Base-by-base conservation (phyloP, 2,797 vertebrate species). In the Synanceia verrucosa region DNA sequence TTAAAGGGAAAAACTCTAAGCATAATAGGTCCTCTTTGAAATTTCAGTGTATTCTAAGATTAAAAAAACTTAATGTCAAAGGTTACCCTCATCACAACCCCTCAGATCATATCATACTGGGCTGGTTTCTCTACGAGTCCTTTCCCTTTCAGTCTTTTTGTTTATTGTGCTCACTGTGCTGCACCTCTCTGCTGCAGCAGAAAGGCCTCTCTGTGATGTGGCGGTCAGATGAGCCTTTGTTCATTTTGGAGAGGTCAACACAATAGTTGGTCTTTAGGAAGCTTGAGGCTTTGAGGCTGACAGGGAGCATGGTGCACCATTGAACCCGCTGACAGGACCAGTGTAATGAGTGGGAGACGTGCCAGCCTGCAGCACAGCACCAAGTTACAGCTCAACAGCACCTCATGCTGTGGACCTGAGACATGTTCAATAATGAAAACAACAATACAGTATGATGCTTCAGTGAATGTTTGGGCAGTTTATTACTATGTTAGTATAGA, bases 171-270 rank as follows among this genome's bases (percentile, higher is more conserved):
- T 58, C 39, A n/a, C 26, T 67, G 58, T 47, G 47, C 75, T 66
- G 33, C 62, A 89, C 82, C 82, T 84, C 79, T 67, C 33, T 24
- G 59, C 48, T 52, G 62, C 48, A 56, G 8, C 67, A 88, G 79
- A 93, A 92, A 88, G 88, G 65, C 68, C 64, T 82, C 79, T 87
- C 79, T 92, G 78, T 87, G 74, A 70, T 64, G 59, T 31, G 53
- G 53, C 47, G 34, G 60, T 65, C 69, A 74, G 60, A 88, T 91
- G 82, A 93, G 73, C 83, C 91, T 88, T 91, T 93, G 90, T 91
- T 83, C 58, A 57, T 76, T 86, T 82, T 59, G 29, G 77, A 71
- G 64, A 52, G 74, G n/a, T 63, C 33, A 59, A 89, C 63, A 92
- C 91, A 93, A 90, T 88, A 83, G 84, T 59, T 2, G 16, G 68